Conservation (phyloP, 2,797 vertebrate species). For the Kryptolebias ocellatus region DNA sequence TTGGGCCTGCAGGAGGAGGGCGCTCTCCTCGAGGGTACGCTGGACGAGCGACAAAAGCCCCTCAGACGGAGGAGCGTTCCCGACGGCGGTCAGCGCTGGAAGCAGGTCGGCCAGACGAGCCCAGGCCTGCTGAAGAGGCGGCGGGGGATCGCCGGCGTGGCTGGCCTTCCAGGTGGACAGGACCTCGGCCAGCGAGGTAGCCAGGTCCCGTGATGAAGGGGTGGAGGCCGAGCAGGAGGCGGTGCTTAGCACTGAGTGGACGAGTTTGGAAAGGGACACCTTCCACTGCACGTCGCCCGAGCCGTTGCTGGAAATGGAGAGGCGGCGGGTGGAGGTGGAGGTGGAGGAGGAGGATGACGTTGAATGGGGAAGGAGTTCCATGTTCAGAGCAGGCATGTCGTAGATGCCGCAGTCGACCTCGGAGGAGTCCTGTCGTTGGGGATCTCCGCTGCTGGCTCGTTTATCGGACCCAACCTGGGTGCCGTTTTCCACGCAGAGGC, state of each 20-base stretch:
- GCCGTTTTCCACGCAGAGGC: constrained; percentile 57
- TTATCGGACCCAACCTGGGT: constrained; percentile 72
- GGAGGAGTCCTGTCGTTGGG: constrained; percentile 45
- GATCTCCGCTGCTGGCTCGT: constrained; percentile 57
- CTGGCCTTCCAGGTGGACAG: constrained; percentile 82
- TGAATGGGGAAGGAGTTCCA: constrained; percentile 75
- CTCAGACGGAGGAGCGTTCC: constrained; percentile 74
- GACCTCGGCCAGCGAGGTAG: constrained; percentile 81
- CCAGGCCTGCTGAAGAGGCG: constrained; percentile 81
- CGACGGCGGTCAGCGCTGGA: constrained; percentile 72
- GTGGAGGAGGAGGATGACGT: constrained; percentile 72
- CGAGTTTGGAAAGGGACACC: constrained; percentile 71
- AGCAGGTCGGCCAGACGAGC: constrained; percentile 81
- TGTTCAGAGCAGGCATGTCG: constrained; percentile 84
- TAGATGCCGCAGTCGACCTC: constrained; percentile 85
- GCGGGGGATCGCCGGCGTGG: constrained; percentile 74
- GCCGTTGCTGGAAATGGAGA: constrained; percentile 82
- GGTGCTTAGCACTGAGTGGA: constrained; percentile 74
- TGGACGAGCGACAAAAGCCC: constrained; percentile 77
- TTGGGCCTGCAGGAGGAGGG: constrained; percentile 78
- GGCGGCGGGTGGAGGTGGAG: constrained; percentile 76
- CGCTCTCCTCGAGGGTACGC: constrained; percentile 82
- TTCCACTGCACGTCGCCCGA: constrained; percentile 83
- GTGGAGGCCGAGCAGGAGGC: constrained; percentile 59
- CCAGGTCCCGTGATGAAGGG: constrained; percentile 77